Evolutionary conservation across 2,797 vertebrate genomes (phyloP).

Genomic region (Hyperoplus immaculatus): DNA sequence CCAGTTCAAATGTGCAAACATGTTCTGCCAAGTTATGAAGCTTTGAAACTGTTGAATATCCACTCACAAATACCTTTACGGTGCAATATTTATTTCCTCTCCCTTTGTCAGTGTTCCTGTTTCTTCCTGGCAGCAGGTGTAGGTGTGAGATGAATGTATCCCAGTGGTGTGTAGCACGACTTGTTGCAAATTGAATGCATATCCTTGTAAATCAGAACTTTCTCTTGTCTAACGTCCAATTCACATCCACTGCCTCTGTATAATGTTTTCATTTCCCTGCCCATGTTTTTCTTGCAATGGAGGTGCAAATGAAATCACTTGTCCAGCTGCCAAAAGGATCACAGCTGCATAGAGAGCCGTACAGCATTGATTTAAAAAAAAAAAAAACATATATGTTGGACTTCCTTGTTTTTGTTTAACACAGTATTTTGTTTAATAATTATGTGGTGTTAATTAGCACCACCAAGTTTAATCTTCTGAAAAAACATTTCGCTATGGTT

Average conservation of each 20-base stretch:
- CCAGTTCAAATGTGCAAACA: constrained; percentile 36
- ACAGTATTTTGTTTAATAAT: constrained; percentile 50
- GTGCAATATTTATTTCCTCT: constrained; percentile 18
- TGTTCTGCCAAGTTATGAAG: constrained; percentile 35
- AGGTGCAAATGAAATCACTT: constrained; percentile 73
- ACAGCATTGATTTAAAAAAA: constrained; percentile 2
- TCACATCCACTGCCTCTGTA: constrained; percentile 59
- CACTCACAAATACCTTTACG: constrained; percentile 33
- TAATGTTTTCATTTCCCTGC: constrained; percentile 66
- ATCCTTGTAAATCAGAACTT: constrained; percentile 70
- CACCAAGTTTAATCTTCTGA: constrained; percentile 34
- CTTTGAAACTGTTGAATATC: constrained; percentile 44
- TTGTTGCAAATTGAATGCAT: constrained; percentile 71
- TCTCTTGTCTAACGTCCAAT: constrained; percentile 60
- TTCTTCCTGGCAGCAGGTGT: constrained; percentile 61
- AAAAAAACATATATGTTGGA: neutral
- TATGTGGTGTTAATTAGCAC: constrained; percentile 61
- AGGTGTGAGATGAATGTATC: constrained; percentile 66
- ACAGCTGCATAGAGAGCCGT: constrained; percentile 50
- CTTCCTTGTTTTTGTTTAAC: constrained; percentile 57
- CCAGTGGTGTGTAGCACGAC: constrained; percentile 54
- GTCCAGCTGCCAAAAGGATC: constrained; percentile 63
- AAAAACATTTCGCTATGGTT: constrained; percentile 45
- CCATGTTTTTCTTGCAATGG: constrained; percentile 64
- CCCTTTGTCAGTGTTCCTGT: constrained; percentile 49